These are phyloP conservation scores for Tubulanus polymorphus DNA, from an alignment of 2,888 invertebrate species.

Conservation along the genomic window DNA sequence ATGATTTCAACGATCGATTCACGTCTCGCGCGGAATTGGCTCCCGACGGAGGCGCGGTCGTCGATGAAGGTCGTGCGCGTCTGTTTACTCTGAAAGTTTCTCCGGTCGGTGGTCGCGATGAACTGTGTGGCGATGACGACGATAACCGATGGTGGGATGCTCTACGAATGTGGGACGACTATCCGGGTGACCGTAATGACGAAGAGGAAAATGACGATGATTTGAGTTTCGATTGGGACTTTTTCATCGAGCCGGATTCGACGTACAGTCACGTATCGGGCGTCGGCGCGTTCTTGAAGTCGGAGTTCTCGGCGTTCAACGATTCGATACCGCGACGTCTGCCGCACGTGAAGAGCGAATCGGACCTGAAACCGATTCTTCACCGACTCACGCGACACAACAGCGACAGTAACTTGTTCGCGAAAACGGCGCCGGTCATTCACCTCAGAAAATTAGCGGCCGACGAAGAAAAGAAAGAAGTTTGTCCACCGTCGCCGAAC, in stretches of 20 bases:
- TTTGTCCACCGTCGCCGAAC: constrained; percentile 1
- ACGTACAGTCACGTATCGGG: too few species aligned
- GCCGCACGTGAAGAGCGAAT: constrained; percentile 36
- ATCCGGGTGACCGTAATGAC: too few species aligned
- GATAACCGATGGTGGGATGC: background rate
- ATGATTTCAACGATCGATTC: too few species aligned
- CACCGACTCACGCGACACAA: background rate
- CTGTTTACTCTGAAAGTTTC: constrained; percentile 2
- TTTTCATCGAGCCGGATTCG: too few species aligned
- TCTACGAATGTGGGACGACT: too few species aligned
- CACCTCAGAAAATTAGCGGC: constrained; percentile 13
- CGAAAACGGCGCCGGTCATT: background rate
- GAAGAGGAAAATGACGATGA: too few species aligned
- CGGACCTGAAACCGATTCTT: constrained; percentile 20
- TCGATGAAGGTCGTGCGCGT: too few species aligned
- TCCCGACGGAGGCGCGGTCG: too few species aligned
- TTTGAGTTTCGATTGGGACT: too few species aligned
- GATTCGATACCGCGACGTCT: constrained; percentile 31
- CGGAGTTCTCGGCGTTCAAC: constrained; percentile 39
- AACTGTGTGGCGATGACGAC: background rate
- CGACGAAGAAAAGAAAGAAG: constrained; percentile 9
- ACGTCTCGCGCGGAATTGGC: too few species aligned
- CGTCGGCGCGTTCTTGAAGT: too few species aligned
- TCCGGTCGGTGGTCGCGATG: background rate
- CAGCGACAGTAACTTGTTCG: background rate